phyloP scores from a whole-genome alignment of 2,888 invertebrate species.

The Rhopalosiphum nymphaeae region DNA sequence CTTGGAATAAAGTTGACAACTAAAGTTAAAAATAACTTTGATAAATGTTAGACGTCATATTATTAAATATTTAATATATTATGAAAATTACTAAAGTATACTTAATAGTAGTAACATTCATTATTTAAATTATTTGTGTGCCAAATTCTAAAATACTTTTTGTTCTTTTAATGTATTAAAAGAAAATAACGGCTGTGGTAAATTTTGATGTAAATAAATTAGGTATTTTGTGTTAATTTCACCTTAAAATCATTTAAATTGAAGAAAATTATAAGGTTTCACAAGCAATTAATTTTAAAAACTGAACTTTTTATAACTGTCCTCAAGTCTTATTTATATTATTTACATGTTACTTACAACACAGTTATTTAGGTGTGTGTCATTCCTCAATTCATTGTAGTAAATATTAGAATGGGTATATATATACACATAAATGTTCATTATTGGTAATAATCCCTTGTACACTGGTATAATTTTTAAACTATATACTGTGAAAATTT shows the following conservation, averaged over 20 bases:
- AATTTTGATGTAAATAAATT: constrained; percentile 37
- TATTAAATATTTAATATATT: constrained; percentile 28
- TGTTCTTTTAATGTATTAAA: constrained; percentile 32
- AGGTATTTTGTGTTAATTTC: not conserved
- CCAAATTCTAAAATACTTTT: constrained; percentile 47
- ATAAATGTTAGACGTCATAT: not conserved
- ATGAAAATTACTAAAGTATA: not conserved
- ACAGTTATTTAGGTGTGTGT: not conserved
- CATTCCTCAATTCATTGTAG: not conserved
- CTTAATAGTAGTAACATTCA: constrained; percentile 19
- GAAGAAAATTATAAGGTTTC: not conserved
- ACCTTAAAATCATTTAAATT: not conserved
- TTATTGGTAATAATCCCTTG: not conserved
- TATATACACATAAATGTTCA: not conserved
- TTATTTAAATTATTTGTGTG: constrained; percentile 38
- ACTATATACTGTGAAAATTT: not conserved
- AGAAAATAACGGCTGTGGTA: constrained; percentile 46
- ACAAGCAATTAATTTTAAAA: constrained; percentile 3
- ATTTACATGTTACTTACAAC: not conserved
- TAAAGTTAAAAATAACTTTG: not conserved
- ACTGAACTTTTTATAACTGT: not conserved
- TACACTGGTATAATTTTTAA: not conserved
- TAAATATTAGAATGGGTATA: not conserved
- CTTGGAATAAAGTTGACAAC: not conserved
- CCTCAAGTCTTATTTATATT: not conserved